Evolutionary conservation across 2,797 vertebrate species (phyloP), one percentile per base, ranked within the genome.

Genomic region (Siniperca scherzeri): DNA sequence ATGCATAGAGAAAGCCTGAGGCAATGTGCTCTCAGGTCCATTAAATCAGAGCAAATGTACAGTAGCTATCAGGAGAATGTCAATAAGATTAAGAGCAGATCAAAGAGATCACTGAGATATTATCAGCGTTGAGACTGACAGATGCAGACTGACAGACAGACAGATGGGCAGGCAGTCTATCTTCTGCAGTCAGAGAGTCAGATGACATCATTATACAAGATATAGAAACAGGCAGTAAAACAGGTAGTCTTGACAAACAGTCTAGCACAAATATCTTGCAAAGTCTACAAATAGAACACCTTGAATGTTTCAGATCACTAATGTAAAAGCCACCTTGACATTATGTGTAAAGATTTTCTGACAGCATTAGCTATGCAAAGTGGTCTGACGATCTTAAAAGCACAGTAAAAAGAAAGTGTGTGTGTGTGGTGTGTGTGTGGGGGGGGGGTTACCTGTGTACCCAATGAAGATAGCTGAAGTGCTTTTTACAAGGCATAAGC

Each of bases 41-140:
- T 85, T 85, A 82, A 82, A 71, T 80, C 68, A 64, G 52, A 75
- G 65, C 73, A 77, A 42, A 87, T 70, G 86, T 40, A 50, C 48
- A 50, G 48, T 22, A 70, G 71, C 84, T 64, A 82, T 90, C 70
- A 75, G 70, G 72, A 82, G 59, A 81, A 83, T 61, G 74, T 76
- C 86, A 85, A 85, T 75, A 65, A 74, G 83, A 86, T 77, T 70
- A 73, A 77, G 56, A 82, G 66, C 72, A 78, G 74, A 85, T 90
- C 77, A 80, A 57, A 76, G 33, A 64, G 36, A 76, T 68, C 38
- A 33, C 33, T 27, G 50, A 46, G 71, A 77, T 80, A 46, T 25
- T 5, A 78, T 73, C 33, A 25, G n/a, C 73, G 66, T 6, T 2
- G 8, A 57, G 61, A 59, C 68, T 48, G 81, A 86, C 74, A 27